These are phyloP conservation scores for Sinonovacula constricta DNA, from an alignment of 1,140 invertebrate species.

Conservation along the genomic window DNA sequence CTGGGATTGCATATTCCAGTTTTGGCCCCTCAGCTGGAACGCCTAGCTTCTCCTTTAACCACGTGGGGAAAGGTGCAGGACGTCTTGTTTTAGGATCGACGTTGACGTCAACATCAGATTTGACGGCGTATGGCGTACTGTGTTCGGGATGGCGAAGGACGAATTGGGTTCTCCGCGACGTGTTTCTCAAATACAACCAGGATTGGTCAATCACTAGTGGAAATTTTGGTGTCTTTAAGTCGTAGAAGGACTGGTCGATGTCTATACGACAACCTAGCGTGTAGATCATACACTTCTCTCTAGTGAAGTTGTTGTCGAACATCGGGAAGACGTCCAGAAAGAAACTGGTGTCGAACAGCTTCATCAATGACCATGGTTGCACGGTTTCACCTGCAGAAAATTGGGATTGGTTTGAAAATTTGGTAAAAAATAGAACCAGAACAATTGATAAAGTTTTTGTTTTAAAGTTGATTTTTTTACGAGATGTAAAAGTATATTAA, in stretches of 20 bases:
- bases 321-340: not conserved
- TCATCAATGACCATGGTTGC: slow-evolving; percentile 27
- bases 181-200: not conserved
- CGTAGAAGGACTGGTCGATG: slow-evolving; percentile 10
- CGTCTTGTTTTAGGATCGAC: slow-evolving; percentile 17
- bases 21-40: slow-evolving; percentile 15
- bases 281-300: not conserved
- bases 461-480: too few species aligned
- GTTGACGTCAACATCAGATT: slow-evolving; percentile 12
- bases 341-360: slow-evolving; percentile 17
- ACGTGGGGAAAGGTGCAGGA: slow-evolving; percentile 14
- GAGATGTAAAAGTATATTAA: too few species aligned
- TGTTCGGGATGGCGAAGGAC: slow-evolving; percentile 8
- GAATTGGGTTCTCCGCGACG: slow-evolving; percentile 6
- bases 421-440: too few species aligned
- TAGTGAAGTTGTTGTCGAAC: not conserved
- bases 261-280: not conserved
- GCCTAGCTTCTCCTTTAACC: slow-evolving; percentile 7
- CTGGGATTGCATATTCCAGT: slow-evolving; percentile 12
- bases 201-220: slow-evolving; percentile 15
- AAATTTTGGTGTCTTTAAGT: not conserved
- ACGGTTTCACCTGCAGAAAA: slow-evolving; percentile 35
- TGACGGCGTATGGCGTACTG: slow-evolving; percentile 1
- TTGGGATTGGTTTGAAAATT: too few species aligned
- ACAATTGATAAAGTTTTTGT: too few species aligned